Evolutionary conservation across 2,113 vertebrate species (phyloP).

Genomic region (Nothocercus julius): DNA sequence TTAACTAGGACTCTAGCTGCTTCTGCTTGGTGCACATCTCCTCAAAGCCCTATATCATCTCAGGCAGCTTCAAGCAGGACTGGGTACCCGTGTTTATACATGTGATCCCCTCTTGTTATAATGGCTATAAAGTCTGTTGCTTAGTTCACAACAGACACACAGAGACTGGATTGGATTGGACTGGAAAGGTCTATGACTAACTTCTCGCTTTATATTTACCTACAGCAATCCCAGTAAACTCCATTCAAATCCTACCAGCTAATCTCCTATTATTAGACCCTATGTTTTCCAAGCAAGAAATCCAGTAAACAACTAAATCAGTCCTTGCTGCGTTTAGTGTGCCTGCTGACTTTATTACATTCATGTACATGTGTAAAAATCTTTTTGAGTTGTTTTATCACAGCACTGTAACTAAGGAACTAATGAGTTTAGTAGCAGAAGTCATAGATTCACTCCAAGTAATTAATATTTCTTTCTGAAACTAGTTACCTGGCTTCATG

Average conservation of each 20-base stretch:
- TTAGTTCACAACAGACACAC: neutral
- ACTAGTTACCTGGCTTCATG: neutral
- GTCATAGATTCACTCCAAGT: neutral
- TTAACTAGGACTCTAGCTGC: neutral
- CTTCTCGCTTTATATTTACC: neutral
- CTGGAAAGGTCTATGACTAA: neutral
- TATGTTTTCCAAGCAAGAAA: neutral
- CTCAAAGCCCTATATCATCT: neutral
- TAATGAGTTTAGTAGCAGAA: neutral
- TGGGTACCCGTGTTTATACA: neutral
- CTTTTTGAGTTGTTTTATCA: neutral
- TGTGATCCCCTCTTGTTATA: neutral
- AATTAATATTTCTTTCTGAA: constrained; percentile 40
- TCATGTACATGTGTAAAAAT: neutral
- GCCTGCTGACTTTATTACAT: neutral
- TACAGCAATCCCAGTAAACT: neutral
- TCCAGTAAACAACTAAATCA: neutral
- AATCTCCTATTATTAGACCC: neutral
- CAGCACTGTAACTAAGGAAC: neutral
- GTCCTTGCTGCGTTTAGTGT: neutral
- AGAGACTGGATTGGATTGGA: neutral
- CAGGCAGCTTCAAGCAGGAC: neutral
- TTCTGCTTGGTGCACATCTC: neutral
- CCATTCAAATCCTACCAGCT: neutral
- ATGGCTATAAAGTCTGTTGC: neutral